These are phyloP conservation scores for Erebia ligea DNA, from an alignment of 2,888 invertebrate species.

Conservation along the genomic window DNA sequence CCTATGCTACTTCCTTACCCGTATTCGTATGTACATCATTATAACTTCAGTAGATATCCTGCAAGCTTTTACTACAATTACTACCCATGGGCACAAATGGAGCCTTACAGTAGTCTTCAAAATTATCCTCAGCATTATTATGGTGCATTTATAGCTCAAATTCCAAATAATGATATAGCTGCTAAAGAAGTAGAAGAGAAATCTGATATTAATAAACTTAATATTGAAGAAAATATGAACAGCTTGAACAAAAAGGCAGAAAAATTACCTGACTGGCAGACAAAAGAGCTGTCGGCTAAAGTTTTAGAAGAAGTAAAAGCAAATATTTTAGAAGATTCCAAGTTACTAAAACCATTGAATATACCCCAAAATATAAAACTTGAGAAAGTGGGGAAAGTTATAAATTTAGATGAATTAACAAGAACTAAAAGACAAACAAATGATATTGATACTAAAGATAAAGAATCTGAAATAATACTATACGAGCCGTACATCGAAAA, in stretches of 20 bases:
- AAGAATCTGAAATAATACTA: constrained; percentile 32
- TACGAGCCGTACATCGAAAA: constrained; percentile 62
- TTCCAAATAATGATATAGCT: constrained; percentile 43
- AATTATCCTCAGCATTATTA: constrained; percentile 45
- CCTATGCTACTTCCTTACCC: constrained; percentile 60
- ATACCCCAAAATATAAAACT: constrained; percentile 63
- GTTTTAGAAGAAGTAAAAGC: constrained; percentile 66
- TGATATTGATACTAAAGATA: constrained; percentile 17
- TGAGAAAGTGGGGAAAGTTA: constrained; percentile 64
- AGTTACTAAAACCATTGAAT: constrained; percentile 53
- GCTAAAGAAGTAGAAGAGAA: constrained; percentile 45
- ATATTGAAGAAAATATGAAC: constrained; percentile 34
- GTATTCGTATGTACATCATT: constrained; percentile 55
- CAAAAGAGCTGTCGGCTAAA: constrained; percentile 55
- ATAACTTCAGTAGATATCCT: constrained; percentile 49
- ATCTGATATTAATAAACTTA: constrained; percentile 38
- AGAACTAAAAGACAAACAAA: constrained; percentile 53
- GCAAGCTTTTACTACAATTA: constrained; percentile 44
- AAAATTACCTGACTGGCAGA: constrained; percentile 57
- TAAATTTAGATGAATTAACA: constrained; percentile 57
- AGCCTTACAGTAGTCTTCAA: constrained; percentile 45
- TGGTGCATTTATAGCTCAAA: constrained; percentile 39
- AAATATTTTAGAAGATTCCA: constrained; percentile 56
- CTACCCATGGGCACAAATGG: constrained; percentile 50
- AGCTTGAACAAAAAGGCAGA: constrained; percentile 31